Evolutionary conservation across 2,797 vertebrate genomes (phyloP).

Genomic region (Dermochelys coriacea): DNA sequence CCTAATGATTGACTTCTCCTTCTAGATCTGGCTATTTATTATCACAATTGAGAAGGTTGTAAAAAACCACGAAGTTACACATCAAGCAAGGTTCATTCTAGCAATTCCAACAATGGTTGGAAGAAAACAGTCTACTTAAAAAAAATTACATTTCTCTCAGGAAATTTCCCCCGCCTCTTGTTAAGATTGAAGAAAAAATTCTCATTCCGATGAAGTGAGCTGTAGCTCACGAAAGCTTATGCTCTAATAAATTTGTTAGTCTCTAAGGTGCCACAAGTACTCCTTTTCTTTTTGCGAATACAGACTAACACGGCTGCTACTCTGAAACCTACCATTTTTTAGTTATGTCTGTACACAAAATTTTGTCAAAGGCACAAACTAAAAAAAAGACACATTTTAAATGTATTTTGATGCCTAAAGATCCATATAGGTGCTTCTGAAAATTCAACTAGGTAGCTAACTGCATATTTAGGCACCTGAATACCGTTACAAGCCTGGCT

Average conservation of each 20-base stretch:
- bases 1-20: neutral
- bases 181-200: neutral
- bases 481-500: neutral
- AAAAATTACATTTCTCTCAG: neutral
- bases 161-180: neutral
- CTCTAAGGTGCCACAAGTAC: too few relatives aligned
- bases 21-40: neutral
- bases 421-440: neutral
- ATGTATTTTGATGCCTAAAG: neutral
- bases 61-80: neutral
- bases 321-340: too few relatives aligned
- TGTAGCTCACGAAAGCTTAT: too few relatives aligned
- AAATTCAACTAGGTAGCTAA: neutral
- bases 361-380: neutral
- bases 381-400: neutral
- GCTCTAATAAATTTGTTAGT: too few relatives aligned
- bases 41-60: neutral
- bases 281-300: too few relatives aligned
- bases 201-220: too few relatives aligned
- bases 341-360: neutral
- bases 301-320: too few relatives aligned
- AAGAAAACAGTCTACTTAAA: neutral
- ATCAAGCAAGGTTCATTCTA: neutral
- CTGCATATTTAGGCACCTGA: neutral
- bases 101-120: neutral